Conservation (phyloP, 2,113 vertebrate genomes). For the Suncus etruscus region DNA sequence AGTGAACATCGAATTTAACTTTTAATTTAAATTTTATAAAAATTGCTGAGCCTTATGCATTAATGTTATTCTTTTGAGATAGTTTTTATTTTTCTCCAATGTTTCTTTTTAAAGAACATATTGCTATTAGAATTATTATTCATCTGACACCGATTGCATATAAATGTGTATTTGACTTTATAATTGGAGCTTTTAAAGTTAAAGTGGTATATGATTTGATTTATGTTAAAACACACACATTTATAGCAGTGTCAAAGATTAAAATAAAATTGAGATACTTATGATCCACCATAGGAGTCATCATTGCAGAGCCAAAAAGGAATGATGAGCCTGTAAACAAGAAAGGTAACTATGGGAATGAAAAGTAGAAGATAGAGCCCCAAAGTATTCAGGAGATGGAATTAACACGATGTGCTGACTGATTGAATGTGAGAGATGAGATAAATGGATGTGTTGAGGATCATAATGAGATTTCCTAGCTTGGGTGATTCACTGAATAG, state of each 20-base stretch:
- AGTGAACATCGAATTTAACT: background rate
- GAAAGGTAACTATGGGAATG: slow-evolving; percentile 26
- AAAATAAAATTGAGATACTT: background rate
- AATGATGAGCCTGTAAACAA: background rate
- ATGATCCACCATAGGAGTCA: background rate
- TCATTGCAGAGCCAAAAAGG: background rate
- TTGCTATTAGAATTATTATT: slow-evolving; percentile 33
- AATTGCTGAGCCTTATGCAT: background rate
- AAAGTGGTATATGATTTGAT: slow-evolving; percentile 10
- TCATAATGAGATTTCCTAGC: slow-evolving; percentile 71
- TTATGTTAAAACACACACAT: slow-evolving; percentile 16
- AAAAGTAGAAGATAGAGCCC: slow-evolving; percentile 38
- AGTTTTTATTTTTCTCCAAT: background rate
- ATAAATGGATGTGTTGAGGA: slow-evolving; percentile 68
- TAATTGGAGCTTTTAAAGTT: slow-evolving; percentile 45
- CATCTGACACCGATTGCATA: background rate
- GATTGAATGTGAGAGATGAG: slow-evolving; percentile 70
- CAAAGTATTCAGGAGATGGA: slow-evolving; percentile 54
- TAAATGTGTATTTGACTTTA: slow-evolving; percentile 38
- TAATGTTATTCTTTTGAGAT: background rate
- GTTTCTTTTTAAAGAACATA: background rate
- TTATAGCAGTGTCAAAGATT: background rate
- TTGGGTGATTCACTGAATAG: slow-evolving; percentile 54
- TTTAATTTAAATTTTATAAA: slow-evolving; percentile 12
- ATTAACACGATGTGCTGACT: slow-evolving; percentile 53